These are phyloP conservation scores for Ancistrus triradiatus DNA, from an alignment of 2,113 vertebrate species.

Conservation along the genomic window DNA sequence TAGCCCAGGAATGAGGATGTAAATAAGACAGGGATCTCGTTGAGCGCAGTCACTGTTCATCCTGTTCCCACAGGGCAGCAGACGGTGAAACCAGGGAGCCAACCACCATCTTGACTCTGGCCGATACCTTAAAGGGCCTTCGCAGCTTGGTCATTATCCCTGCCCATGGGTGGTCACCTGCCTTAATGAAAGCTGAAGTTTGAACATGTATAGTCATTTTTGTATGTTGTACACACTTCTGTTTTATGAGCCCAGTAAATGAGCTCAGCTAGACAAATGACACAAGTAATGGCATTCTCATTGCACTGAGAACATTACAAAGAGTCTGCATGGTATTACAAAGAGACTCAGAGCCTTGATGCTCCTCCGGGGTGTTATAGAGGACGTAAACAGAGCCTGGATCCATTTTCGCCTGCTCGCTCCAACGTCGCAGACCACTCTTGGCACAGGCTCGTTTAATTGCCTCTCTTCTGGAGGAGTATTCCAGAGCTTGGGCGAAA, in stretches of 20 bases:
- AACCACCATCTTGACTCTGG: constrained; percentile 29
- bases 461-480: constrained; percentile 27
- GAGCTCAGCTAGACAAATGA: constrained; percentile 16
- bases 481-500: not conserved
- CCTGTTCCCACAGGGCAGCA: constrained; percentile 40
- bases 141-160: constrained; percentile 27
- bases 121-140: constrained; percentile 32
- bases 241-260: constrained; percentile 5
- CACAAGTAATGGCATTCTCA: not conserved
- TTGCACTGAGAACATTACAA: constrained; percentile 3
- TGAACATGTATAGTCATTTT: constrained; percentile 12
- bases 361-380: constrained; percentile 6
- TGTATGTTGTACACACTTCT: not conserved
- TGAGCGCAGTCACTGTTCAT: constrained; percentile 42
- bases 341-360: not conserved
- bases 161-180: constrained; percentile 12
- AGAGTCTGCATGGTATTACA: not conserved
- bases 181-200: constrained; percentile 26
- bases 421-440: not conserved
- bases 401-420: constrained; percentile 7
- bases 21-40: constrained; percentile 43
- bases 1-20: constrained; percentile 34
- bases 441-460: constrained; percentile 13
- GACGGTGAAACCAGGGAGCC: constrained; percentile 17
- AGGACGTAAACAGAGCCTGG: constrained; percentile 9